Percentiles rank a stretch among this genome's conserved stretches.
phyloP scores from a whole-genome alignment of 2,888 invertebrate genomes.

The Axea sp. region DNA sequence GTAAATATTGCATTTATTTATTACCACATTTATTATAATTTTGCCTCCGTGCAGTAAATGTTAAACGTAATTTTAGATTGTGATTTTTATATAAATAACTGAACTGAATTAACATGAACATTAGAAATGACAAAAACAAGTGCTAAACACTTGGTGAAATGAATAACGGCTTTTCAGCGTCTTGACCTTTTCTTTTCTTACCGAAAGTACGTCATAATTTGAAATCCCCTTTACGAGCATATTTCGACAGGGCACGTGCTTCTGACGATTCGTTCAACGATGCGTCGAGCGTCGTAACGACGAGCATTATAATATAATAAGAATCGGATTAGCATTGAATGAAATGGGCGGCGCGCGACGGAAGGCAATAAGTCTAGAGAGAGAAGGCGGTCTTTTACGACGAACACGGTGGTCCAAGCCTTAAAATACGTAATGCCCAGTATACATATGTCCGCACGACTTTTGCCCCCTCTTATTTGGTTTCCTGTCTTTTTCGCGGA shows the following conservation, averaged over 20 bases:
- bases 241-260: constrained; percentile 65
- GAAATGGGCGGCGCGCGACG: constrained; percentile 75
- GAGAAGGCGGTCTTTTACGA: constrained; percentile 63
- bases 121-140: too few relatives aligned
- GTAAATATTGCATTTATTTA: too few relatives aligned
- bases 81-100: too few relatives aligned
- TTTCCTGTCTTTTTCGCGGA: constrained; percentile 1
- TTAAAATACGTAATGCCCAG: constrained; percentile 47
- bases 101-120: too few relatives aligned
- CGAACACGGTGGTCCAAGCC: constrained; percentile 61
- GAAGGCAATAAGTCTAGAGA: constrained; percentile 68
- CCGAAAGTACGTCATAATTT: constrained; percentile 36
- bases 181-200: constrained; percentile 9
- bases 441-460: constrained; percentile 38
- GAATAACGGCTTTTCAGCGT: not conserved
- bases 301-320: constrained; percentile 78
- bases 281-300: constrained; percentile 65
- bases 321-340: constrained; percentile 79
- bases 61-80: too few relatives aligned
- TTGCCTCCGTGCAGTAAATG: too few relatives aligned
- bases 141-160: constrained; percentile 12
- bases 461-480: not conserved
- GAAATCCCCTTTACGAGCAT: constrained; percentile 50
- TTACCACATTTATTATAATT: too few relatives aligned
- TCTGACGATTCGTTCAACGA: constrained; percentile 65